A percentile compares a stretch with the other conserved stretches of the same genome.
These are phyloP conservation scores for Umimayanthus chanpuru DNA, from an alignment of 92 coral and sea anemone genomes.

Conservation along the genomic window DNA sequence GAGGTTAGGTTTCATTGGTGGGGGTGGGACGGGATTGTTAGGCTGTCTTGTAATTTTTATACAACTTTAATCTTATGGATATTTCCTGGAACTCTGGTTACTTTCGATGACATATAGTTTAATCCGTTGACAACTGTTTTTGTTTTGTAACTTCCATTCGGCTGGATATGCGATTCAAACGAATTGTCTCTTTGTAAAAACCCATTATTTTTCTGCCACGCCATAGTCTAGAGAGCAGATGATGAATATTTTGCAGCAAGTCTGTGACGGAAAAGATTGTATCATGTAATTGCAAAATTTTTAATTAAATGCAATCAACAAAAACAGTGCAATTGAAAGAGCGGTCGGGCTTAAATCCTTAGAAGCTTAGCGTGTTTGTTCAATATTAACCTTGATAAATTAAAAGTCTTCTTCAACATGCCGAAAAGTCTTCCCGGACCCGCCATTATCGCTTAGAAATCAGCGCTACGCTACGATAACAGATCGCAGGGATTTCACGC, in stretches of 20 bases:
- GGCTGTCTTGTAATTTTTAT: neutral
- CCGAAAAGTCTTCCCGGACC: slow-evolving; percentile 32
- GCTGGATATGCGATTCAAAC: neutral
- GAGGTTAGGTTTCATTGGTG: neutral
- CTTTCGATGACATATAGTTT: neutral
- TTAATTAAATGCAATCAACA: slow-evolving; percentile 61
- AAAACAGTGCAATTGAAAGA: slow-evolving; percentile 47
- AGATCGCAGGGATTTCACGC: slow-evolving; percentile 19
- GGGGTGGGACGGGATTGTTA: neutral
- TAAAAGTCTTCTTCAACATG: slow-evolving; percentile 43
- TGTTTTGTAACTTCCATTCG: neutral
- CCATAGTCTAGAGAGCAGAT: neutral
- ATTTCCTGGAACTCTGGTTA: neutral
- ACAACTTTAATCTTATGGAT: neutral
- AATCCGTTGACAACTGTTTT: neutral
- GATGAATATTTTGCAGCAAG: slow-evolving; percentile 13
- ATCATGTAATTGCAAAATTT: slow-evolving; percentile 54
- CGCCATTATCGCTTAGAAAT: slow-evolving; percentile 29
- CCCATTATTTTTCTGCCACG: neutral
- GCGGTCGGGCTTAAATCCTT: slow-evolving; percentile 47
- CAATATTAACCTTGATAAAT: slow-evolving; percentile 46
- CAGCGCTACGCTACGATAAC: slow-evolving; percentile 29
- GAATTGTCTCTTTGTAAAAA: neutral
- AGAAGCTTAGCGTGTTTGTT: slow-evolving; percentile 47
- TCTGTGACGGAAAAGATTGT: slow-evolving; percentile 39